Conservation (phyloP, 2,888 invertebrate species). For the Caenorhabditis sulstoni region DNA sequence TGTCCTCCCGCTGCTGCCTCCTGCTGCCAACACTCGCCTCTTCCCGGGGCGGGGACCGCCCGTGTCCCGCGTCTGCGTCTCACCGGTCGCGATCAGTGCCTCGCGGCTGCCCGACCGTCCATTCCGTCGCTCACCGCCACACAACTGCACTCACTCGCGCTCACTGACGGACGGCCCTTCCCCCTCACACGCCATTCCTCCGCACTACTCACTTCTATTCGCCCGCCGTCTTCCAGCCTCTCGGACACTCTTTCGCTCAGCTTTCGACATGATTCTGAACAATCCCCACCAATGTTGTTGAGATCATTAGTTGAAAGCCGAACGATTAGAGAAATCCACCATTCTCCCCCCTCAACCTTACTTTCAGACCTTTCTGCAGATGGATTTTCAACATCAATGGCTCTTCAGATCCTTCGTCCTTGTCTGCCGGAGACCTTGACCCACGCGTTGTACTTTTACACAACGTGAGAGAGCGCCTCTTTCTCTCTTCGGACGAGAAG, state of each 20-base stretch:
- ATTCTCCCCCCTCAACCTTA: background rate
- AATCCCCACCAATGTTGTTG: slow-evolving; percentile 50
- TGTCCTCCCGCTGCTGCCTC: slow-evolving; percentile 8
- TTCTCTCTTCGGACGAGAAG: background rate
- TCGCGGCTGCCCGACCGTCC: slow-evolving; percentile 19
- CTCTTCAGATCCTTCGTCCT: too few relatives aligned
- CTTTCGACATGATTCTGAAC: slow-evolving; percentile 59
- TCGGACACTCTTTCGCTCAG: slow-evolving; percentile 53
- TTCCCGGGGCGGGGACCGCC: slow-evolving; percentile 17
- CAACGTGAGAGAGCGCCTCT: background rate
- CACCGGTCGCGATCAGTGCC: slow-evolving; percentile 1
- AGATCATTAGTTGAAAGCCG: slow-evolving; percentile 59
- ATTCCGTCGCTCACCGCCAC: slow-evolving; percentile 9
- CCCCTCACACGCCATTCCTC: slow-evolving; percentile 24
- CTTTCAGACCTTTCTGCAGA: background rate
- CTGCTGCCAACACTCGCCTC: too few relatives aligned
- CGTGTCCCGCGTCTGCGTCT: slow-evolving; percentile 6
- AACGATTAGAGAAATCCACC: slow-evolving; percentile 44
- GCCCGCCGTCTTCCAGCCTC: background rate
- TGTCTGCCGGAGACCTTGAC: too few relatives aligned
- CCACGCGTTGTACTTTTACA: slow-evolving; percentile 35
- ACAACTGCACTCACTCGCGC: slow-evolving; percentile 27
- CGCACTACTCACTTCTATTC: background rate
- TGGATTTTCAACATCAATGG: too few relatives aligned
- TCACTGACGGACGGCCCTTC: slow-evolving; percentile 1